Percentiles rank a stretch among this genome's conserved stretches.
These are phyloP conservation scores for Drosophila hydei DNA, from an alignment of 1,140 invertebrate genomes.

Conservation along the genomic window DNA sequence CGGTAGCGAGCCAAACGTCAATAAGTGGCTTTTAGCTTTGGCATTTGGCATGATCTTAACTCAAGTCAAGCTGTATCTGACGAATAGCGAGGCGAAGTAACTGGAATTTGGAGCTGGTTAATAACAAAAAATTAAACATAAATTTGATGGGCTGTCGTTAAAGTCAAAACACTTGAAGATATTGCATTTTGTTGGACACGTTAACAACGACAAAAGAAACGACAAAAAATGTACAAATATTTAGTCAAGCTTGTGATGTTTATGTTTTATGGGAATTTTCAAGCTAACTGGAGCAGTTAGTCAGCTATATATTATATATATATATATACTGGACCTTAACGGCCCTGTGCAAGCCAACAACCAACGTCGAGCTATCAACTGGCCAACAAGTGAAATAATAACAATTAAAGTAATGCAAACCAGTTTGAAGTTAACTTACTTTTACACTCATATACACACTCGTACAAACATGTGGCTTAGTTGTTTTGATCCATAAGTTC, in stretches of 20 bases:
- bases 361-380: constrained; percentile 13
- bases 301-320: constrained; percentile 11
- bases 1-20: constrained; percentile 27
- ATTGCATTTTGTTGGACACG: constrained; percentile 12
- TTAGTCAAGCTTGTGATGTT: constrained; percentile 39
- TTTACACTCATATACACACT: constrained; percentile 35
- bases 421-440: constrained; percentile 63
- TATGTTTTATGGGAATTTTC: constrained; percentile 43
- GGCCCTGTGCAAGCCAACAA: constrained; percentile 24
- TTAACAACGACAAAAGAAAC: constrained; percentile 26
- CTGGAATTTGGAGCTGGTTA: constrained; percentile 37
- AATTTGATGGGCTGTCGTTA: constrained; percentile 20
- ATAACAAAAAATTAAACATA: constrained; percentile 41
- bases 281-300: constrained; percentile 4
- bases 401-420: constrained; percentile 77
- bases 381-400: constrained; percentile 66
- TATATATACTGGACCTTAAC: constrained; percentile 19
- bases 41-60: constrained; percentile 15
- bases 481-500: constrained; percentile 52
- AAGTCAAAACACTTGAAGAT: constrained; percentile 9
- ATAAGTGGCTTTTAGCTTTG: constrained; percentile 18
- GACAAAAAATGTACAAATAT: constrained; percentile 26
- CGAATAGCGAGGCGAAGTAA: constrained; percentile 13
- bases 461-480: constrained; percentile 33
- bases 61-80: constrained; percentile 1